phyloP scores from a whole-genome alignment of 2,113 vertebrate species.

The Numida meleagris region DNA sequence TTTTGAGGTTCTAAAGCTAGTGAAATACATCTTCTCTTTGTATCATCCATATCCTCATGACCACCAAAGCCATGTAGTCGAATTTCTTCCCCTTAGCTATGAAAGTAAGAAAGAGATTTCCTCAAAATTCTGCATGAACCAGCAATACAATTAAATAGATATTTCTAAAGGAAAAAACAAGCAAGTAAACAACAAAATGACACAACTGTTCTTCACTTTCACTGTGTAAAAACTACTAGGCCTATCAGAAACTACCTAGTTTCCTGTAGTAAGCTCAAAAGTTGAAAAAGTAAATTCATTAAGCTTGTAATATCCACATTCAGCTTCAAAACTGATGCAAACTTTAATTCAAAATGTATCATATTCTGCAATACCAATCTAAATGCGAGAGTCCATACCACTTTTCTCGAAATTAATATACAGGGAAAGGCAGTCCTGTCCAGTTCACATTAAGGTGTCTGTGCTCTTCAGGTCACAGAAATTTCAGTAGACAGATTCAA shows the following conservation, averaged over 20 bases:
- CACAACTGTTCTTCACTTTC: neutral
- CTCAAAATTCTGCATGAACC: neutral
- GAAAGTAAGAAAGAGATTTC: neutral
- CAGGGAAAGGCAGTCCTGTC: neutral
- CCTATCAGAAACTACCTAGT: neutral
- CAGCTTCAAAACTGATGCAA: neutral
- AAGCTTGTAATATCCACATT: neutral
- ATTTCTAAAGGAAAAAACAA: neutral
- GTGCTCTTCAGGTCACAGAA: neutral
- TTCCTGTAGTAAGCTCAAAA: neutral
- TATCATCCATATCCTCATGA: neutral
- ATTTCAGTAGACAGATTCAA: neutral
- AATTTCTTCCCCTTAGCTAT: neutral
- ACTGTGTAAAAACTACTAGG: neutral
- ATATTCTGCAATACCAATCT: neutral
- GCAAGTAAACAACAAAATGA: too few relatives aligned
- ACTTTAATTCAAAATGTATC: neutral
- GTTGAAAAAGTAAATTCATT: neutral
- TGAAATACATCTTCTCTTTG: neutral
- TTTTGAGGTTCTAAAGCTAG: neutral
- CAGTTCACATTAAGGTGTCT: neutral
- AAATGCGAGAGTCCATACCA: accelerated
- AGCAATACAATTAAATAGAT: neutral
- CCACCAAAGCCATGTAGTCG: neutral
- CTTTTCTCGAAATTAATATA: neutral